phyloP scores from a whole-genome alignment of 2,888 invertebrate species.

The Polietes domitor region DNA sequence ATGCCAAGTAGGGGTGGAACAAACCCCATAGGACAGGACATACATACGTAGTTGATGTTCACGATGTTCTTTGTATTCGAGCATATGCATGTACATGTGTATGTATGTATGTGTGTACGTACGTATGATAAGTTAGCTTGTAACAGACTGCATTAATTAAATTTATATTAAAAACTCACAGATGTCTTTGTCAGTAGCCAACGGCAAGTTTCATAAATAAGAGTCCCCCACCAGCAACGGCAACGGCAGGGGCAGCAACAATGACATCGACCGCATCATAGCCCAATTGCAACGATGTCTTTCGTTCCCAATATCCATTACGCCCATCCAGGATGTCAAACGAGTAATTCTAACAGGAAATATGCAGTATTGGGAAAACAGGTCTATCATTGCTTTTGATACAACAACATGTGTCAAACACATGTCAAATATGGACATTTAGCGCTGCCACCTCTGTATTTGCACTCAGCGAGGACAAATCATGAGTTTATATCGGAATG shows the following conservation, averaged over 20 bases:
- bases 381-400: constrained; percentile 19
- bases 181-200: constrained; percentile 72
- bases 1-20: constrained; percentile 18
- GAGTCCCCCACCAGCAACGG: not conserved
- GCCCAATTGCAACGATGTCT: not conserved
- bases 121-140: constrained; percentile 46
- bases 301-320: constrained; percentile 17
- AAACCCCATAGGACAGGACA: constrained; percentile 28
- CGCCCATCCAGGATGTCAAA: constrained; percentile 15
- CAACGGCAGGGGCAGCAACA: too few relatives aligned
- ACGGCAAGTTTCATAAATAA: constrained; percentile 50
- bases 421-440: constrained; percentile 65
- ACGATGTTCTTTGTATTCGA: not conserved
- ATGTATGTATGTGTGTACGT: constrained; percentile 13
- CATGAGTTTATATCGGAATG: too few relatives aligned
- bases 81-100: not conserved
- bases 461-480: constrained; percentile 29
- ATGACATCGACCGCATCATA: constrained; percentile 43
- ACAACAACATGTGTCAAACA: constrained; percentile 60
- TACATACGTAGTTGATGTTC: constrained; percentile 15
- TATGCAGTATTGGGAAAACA: too few relatives aligned
- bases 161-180: constrained; percentile 74
- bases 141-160: constrained; percentile 71
- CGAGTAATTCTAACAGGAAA: not conserved
- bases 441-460: constrained; percentile 59